Conservation (phyloP, 2,888 invertebrate species). For the Polietes domitor region DNA sequence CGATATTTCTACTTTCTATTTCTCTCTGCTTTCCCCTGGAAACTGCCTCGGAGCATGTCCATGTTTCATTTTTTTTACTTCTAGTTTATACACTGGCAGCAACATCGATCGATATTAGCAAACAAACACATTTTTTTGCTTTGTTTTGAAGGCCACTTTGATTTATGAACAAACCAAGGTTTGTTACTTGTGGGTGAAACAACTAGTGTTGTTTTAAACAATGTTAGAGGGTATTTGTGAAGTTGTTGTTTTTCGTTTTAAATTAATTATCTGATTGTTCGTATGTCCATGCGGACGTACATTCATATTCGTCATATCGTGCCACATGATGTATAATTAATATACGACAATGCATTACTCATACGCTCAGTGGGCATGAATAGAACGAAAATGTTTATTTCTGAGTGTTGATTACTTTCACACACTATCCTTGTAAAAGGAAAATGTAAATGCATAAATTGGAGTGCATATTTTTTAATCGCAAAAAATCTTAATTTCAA, state of each 20-base stretch:
- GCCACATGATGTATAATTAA: not conserved
- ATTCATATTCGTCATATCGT: not conserved
- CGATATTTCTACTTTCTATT: not conserved
- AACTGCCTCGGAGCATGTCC: not conserved
- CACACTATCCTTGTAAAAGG: no score
- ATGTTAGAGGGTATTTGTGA: not conserved
- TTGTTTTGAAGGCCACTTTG: not conserved
- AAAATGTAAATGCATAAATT: no score
- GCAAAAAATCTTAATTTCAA: no score
- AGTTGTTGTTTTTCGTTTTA: not conserved
- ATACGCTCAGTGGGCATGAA: not conserved
- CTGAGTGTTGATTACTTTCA: no score
- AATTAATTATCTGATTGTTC: constrained; percentile 4
- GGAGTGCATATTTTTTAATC: no score
- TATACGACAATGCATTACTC: not conserved
- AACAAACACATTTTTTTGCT: not conserved
- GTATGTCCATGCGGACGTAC: not conserved
- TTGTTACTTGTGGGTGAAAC: constrained; percentile 17
- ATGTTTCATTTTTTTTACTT: not conserved
- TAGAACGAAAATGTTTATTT: no score
- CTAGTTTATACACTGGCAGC: not conserved
- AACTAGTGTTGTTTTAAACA: constrained; percentile 7
- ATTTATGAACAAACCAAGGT: constrained; percentile 13
- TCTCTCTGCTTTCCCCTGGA: not conserved
- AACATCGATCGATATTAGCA: not conserved